Base-by-base conservation (phyloP, 2,888 invertebrate species). In the Cotesia congregata region DNA sequence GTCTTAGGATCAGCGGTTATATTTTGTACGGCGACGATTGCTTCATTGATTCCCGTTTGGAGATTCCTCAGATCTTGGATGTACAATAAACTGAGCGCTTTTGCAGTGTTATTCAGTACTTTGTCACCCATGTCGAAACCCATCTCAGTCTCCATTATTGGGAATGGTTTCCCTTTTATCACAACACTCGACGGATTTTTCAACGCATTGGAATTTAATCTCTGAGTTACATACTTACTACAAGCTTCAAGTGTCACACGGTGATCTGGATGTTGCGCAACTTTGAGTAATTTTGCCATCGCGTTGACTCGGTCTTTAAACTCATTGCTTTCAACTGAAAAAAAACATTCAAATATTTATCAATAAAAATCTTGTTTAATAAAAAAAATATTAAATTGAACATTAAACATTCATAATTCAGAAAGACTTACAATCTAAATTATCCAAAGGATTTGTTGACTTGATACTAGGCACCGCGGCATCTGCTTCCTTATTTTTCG, bases 1-100 rank as follows among this genome's bases (percentile, higher is more conserved):
- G 98, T 99, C 90, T 97, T 97, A 1, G 98, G 99, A 91, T 99
- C 95, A 4, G 98, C 98, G 0, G 99, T 99, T 1, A 99, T 91
- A 79, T 91, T 93, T 91, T 99, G 99, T 3, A 98, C 96, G 67
- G 94, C 93, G 1, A 98, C 99, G 82, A 99, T 95, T 0, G 96
- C 94, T 89, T 98, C 97, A 90, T 99, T 99, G 72, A 98, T 97
- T 85, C 93, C 93, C 0, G 97, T 98, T 89, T 99, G 99, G 71
- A 99, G 91, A 80, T 95, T 93, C 84, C 97, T 91, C 17, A 98
- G 90, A 87, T 97, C 95, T 84, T 95, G 94, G 79, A 98, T 94
- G 88, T 96, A 96, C 20, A 97, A 90, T 62, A 97, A 91, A 65
- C 95, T 92, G 74, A 97, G 90, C 74, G 96, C 93, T 88, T 95